Evolutionary conservation across 2,888 invertebrate species (phyloP).

Genomic region (Hoplodrina blanda): DNA sequence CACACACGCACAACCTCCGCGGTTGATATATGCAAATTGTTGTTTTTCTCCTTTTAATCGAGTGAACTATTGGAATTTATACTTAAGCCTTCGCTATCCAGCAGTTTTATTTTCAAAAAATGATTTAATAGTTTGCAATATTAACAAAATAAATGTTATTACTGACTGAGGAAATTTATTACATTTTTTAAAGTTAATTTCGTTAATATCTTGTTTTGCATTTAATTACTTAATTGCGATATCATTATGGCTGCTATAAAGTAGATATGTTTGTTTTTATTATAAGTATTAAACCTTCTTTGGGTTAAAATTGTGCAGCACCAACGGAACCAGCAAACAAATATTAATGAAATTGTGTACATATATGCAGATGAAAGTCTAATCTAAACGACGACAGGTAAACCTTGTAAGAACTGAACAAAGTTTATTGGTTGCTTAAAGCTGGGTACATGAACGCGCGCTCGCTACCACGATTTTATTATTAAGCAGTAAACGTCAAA

Average conservation of each 20-base stretch:
- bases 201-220: conserved; percentile 33
- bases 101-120: conserved; percentile 48
- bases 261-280: conserved; percentile 51
- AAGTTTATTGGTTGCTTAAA: conserved; percentile 58
- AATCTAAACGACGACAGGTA: conserved; percentile 55
- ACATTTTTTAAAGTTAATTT: conserved; percentile 15
- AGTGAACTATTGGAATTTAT: conserved; percentile 63
- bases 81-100: conserved; percentile 25
- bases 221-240: conserved; percentile 52
- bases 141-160: conserved; percentile 46
- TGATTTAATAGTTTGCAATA: conserved; percentile 37
- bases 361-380: conserved; percentile 31
- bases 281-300: conserved; percentile 21
- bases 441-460: conserved; percentile 40
- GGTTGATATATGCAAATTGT: conserved; percentile 76
- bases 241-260: conserved; percentile 45
- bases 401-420: conserved; percentile 48
- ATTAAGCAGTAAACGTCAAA: conserved; percentile 79
- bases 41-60: conserved; percentile 49
- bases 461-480: conserved; percentile 72
- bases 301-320: conserved; percentile 11
- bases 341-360: conserved; percentile 23
- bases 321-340: background rate
- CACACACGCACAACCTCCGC: conserved; percentile 87
- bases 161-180: conserved; percentile 28